Conservation (phyloP, 2,113 vertebrate genomes). For the Brevimyrus niger region DNA sequence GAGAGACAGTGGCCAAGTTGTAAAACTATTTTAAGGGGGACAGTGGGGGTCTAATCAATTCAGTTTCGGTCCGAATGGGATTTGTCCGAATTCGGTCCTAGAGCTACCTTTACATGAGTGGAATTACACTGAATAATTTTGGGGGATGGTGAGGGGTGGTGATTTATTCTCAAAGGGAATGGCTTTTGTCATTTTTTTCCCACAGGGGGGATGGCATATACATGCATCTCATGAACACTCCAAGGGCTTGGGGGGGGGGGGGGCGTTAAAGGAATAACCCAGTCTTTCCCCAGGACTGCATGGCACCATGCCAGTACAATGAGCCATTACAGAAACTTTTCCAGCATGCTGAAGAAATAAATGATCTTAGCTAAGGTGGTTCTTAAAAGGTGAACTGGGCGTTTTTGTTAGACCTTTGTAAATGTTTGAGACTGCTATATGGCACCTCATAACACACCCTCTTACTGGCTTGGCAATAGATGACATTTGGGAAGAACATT, state of each 20-base stretch:
- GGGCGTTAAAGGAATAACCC: neutral
- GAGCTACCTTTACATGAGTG: neutral
- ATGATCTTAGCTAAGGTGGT: neutral
- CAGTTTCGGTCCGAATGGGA: neutral
- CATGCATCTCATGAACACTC: neutral
- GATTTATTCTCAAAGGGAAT: neutral
- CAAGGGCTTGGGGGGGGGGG: neutral
- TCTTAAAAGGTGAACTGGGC: neutral
- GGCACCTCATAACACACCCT: neutral
- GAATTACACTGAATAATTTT: neutral
- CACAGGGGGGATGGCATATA: neutral
- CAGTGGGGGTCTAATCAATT: neutral
- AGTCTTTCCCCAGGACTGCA: neutral
- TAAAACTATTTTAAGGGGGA: neutral
- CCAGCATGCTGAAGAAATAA: neutral
- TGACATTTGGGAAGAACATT: neutral
- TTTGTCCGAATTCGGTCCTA: too few relatives aligned
- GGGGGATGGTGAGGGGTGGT: neutral
- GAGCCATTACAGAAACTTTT: neutral
- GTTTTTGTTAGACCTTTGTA: neutral
- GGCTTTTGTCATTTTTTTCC: neutral
- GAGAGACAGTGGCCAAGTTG: neutral
- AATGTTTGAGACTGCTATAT: neutral
- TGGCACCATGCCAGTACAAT: neutral
- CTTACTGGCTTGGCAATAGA: neutral